These are phyloP conservation scores for Xerus inauris DNA, from an alignment of 2,113 vertebrate species.

Conservation along the genomic window DNA sequence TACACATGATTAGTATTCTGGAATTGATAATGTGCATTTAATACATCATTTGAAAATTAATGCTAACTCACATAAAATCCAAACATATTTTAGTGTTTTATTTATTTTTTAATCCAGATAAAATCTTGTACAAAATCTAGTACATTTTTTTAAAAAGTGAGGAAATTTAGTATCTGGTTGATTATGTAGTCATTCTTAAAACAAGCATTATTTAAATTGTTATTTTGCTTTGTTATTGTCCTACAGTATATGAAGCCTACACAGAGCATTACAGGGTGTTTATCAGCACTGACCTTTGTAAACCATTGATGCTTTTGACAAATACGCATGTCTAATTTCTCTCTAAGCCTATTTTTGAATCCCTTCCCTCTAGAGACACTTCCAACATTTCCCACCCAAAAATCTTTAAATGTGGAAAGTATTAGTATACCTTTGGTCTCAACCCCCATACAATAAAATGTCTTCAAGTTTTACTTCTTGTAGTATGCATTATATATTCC, in stretches of 20 bases:
- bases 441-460: not conserved
- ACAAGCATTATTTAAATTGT: not conserved
- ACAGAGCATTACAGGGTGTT: not conserved
- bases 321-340: not conserved
- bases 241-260: not conserved
- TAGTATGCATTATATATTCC: not conserved
- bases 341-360: not conserved
- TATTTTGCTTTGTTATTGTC: not conserved
- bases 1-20: not conserved
- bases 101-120: not conserved
- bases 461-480: not conserved
- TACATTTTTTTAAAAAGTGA: not conserved
- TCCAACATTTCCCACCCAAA: not conserved
- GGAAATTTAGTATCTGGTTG: not conserved
- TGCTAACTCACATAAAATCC: not conserved
- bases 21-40: not conserved
- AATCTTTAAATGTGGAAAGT: not conserved
- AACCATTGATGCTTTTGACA: not conserved
- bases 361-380: not conserved
- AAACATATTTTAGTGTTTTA: not conserved
- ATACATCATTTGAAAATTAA: not conserved
- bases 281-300: not conserved
- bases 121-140: not conserved
- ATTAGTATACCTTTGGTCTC: not conserved
- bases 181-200: not conserved